Conservation (phyloP, 2,888 invertebrate species). For the Conomelus anceps region DNA sequence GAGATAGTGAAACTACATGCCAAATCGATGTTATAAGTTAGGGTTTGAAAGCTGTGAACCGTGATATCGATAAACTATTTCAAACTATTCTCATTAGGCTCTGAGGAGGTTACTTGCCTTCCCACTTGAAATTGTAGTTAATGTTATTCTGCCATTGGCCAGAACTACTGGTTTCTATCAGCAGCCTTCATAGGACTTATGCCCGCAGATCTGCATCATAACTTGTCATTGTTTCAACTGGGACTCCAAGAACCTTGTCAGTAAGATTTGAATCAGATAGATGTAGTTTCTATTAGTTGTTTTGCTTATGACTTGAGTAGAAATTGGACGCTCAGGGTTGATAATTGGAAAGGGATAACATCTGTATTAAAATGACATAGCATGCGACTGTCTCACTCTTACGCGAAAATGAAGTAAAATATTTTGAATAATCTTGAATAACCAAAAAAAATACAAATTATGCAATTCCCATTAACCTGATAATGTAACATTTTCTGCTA, state of each 20-base stretch:
- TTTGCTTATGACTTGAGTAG: too few species aligned
- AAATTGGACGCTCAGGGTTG: too few species aligned
- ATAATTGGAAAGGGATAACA: too few species aligned
- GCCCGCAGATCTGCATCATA: neutral
- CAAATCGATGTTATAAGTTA: neutral
- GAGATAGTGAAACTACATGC: neutral
- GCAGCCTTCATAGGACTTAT: neutral
- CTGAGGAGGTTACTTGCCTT: neutral
- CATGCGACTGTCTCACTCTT: too few species aligned
- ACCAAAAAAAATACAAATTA: too few species aligned
- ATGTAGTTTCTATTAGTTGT: neutral
- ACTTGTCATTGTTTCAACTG: neutral
- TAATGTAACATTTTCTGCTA: too few species aligned
- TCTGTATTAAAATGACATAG: neutral
- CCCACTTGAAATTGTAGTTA: neutral
- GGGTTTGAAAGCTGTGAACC: neutral
- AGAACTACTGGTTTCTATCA: neutral
- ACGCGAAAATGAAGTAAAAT: too few species aligned
- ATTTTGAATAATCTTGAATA: too few species aligned
- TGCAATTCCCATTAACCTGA: too few species aligned
- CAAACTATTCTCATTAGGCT: neutral
- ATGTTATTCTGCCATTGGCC: neutral
- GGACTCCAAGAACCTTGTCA: neutral
- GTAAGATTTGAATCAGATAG: neutral
- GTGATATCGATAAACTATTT: neutral